Evolutionary conservation across 1,140 invertebrate species (phyloP).

Genomic region (Rhopalosiphum maidis): DNA sequence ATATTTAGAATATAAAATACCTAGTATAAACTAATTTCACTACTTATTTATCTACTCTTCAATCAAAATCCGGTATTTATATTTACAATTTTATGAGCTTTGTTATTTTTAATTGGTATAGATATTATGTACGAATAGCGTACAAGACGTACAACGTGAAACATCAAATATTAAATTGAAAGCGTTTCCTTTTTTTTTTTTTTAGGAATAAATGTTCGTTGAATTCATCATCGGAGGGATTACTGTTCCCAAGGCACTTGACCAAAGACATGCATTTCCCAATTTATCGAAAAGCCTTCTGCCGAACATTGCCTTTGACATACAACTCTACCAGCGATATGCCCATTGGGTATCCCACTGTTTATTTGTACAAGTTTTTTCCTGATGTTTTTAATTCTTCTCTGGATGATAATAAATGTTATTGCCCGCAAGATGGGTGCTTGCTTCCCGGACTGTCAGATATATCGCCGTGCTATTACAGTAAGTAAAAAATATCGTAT

Average conservation of each 20-base stretch:
- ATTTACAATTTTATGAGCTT: too few species aligned
- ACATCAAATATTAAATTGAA: background rate
- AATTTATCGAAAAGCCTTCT: conserved; percentile 74
- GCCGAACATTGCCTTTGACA: conserved; percentile 69
- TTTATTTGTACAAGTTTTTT: conserved; percentile 65
- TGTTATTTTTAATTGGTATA: too few species aligned
- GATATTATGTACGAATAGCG: background rate
- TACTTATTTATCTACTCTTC: too few species aligned
- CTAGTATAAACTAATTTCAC: too few species aligned
- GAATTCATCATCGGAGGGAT: conserved; percentile 58
- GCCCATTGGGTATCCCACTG: conserved; percentile 63
- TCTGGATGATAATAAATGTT: conserved; percentile 70
- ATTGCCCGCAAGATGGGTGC: conserved; percentile 66
- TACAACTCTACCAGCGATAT: conserved; percentile 63
- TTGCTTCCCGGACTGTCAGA: conserved; percentile 71
- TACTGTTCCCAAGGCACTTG: conserved; percentile 68
- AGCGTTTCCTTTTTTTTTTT: background rate
- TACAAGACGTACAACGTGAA: background rate
- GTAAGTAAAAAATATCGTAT: conserved; percentile 64
- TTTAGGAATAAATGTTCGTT: conserved; percentile 38
- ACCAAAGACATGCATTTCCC: conserved; percentile 66
- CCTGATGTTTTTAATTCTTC: conserved; percentile 68
- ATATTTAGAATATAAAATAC: too few species aligned
- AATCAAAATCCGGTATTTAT: too few species aligned
- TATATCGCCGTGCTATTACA: conserved; percentile 76